Conservation (phyloP, 1,140 invertebrate genomes). For the Diuraphis noxia region DNA sequence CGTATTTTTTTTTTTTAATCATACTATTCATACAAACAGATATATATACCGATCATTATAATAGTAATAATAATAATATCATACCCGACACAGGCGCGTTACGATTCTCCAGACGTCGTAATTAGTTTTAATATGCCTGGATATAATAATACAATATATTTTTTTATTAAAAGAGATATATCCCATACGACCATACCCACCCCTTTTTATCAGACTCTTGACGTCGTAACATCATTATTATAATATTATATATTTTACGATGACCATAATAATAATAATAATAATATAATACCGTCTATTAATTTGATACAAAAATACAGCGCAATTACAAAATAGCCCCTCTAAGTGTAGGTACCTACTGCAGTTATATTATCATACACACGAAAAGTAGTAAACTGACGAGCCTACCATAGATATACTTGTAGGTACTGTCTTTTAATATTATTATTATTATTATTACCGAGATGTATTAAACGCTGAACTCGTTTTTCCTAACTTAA, state of each 20-base stretch:
- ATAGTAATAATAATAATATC: background rate
- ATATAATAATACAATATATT: background rate
- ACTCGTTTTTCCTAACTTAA: slow-evolving; percentile 21
- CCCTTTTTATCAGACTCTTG: background rate
- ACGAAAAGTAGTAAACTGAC: background rate
- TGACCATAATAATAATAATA: slow-evolving; percentile 3
- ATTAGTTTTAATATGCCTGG: slow-evolving; percentile 4
- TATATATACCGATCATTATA: background rate
- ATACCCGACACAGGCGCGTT: background rate
- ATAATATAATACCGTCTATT: background rate
- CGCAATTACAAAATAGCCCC: background rate
- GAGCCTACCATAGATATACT: background rate
- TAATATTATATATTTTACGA: background rate
- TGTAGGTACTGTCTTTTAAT: background rate
- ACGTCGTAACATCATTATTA: slow-evolving; percentile 10
- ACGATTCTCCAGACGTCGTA: background rate
- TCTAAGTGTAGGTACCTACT: background rate
- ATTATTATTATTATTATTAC: background rate
- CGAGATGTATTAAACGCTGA: background rate
- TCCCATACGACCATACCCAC: background rate
- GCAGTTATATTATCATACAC: background rate
- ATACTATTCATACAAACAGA: background rate
- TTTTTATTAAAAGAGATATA: slow-evolving; percentile 20
- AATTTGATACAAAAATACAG: slow-evolving; percentile 19
- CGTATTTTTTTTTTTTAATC: background rate